Evolutionary conservation across 2,113 vertebrate species (phyloP), one percentile per base, ranked within the genome.

Genomic region (Romanogobio albipinnatus): DNA sequence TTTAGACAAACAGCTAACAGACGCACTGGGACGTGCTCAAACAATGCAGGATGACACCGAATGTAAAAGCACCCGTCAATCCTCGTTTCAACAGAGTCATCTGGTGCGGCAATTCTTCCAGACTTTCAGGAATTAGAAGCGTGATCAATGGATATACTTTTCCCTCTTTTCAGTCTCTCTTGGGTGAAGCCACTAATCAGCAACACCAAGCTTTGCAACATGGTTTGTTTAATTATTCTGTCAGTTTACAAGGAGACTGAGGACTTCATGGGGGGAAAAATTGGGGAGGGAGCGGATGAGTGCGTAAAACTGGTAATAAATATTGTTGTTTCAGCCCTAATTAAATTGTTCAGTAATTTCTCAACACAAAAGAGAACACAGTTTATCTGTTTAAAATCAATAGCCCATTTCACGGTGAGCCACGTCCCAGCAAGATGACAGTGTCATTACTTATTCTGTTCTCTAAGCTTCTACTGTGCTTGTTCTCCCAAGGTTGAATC

Each of bases 301-400:
- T 22, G 39, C 2, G 13, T 59, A 36, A 66, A 62, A 49, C 24
- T 71, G 82, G 77, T 36, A 19, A 84, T 87, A 88, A 89, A 87
- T 88, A 80, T 77, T 66, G 82, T 74, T 81, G 76, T 84, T 83
- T 53, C 62, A 47, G 43, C 75, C 56, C 86, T 85, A 87, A 88
- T 90, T 89, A 89, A 86, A 89, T 86, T 89, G 89, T 85, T 87
- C 49, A 24, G 84, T 82, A 88, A 86, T 88, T 84, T 87, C 88
- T 88, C 84, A 76, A 84, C 82, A 85, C 74, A 88, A 79, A 82
- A 81, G 82, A 70, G 83, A 85, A 84, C 84, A 82, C 86, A 75
- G 81, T 86, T 86, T 88, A 88, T 89, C 85, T 70, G 88, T 87
- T 88, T 88, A 86, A 87, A 90, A 89, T 89, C 89, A 87, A 90